phyloP scores from a whole-genome alignment of 2,797 vertebrate genomes.

The Falco peregrinus region DNA sequence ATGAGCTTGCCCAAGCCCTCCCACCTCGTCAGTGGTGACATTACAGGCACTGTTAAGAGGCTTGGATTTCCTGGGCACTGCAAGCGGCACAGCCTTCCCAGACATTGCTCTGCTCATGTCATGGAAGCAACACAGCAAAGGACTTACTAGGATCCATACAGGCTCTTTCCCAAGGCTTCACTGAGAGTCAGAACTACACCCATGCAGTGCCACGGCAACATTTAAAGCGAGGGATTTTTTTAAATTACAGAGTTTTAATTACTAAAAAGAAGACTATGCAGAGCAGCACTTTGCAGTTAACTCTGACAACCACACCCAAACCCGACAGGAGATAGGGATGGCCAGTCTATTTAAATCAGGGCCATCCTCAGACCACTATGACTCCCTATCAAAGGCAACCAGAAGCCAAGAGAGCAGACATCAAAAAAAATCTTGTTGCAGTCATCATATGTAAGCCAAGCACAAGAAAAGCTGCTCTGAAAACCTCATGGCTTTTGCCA shows the following conservation, averaged over 20 bases:
- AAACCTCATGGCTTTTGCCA: neutral
- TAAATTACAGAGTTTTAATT: neutral
- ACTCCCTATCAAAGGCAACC: neutral
- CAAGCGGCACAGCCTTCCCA: neutral
- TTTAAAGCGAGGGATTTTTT: neutral
- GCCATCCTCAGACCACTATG: neutral
- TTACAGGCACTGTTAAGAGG: neutral
- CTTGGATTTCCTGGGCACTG: neutral
- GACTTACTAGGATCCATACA: neutral
- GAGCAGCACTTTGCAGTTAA: neutral
- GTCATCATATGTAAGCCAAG: fast-evolving
- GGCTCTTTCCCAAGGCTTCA: neutral
- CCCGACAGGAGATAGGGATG: neutral
- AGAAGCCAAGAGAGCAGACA: neutral
- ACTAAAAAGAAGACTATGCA: neutral
- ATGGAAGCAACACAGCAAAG: neutral
- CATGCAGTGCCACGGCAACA: neutral
- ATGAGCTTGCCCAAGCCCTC: neutral
- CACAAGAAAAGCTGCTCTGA: neutral
- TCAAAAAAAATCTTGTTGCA: fast-evolving
- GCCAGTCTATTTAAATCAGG: neutral
- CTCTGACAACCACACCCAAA: neutral
- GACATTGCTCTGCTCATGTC: neutral
- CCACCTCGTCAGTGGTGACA: neutral
- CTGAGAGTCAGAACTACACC: neutral